A percentile compares a stretch with the other conserved stretches of the same genome.
These are phyloP conservation scores for Apeltes quadracus DNA, from an alignment of 2,113 vertebrate species.

Conservation along the genomic window DNA sequence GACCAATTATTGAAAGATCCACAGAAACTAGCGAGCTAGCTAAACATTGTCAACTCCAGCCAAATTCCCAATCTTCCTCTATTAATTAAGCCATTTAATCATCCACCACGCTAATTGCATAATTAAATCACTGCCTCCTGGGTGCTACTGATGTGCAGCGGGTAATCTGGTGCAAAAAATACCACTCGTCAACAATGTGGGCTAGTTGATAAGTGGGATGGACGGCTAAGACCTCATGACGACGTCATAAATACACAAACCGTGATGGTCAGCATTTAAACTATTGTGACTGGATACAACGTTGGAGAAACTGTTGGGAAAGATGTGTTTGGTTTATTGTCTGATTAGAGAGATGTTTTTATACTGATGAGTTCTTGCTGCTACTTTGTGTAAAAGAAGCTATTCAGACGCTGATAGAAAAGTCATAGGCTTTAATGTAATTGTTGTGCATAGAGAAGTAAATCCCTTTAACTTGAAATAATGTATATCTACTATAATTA, in stretches of 20 bases:
- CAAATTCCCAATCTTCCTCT: conserved; percentile 79
- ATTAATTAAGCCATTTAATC: conserved; percentile 84
- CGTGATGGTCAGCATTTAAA: conserved; percentile 37
- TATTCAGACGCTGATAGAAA: background rate
- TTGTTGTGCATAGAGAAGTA: background rate
- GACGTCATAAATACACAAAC: conserved; percentile 44
- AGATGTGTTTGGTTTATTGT: background rate
- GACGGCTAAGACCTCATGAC: conserved; percentile 57
- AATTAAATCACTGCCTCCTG: conserved; percentile 83
- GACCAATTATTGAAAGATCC: conserved; percentile 76
- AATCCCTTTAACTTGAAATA: background rate
- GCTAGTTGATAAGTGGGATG: conserved; percentile 76
- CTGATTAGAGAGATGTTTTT: background rate
- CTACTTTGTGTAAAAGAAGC: background rate
- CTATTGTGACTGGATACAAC: background rate
- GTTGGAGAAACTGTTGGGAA: background rate
- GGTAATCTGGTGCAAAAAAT: conserved; percentile 77
- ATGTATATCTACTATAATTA: background rate
- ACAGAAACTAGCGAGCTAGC: conserved; percentile 70
- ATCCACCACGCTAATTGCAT: conserved; percentile 82
- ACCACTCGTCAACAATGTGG: conserved; percentile 75
- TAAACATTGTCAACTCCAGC: conserved; percentile 75
- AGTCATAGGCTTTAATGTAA: background rate
- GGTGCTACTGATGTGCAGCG: conserved; percentile 77
- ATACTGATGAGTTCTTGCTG: background rate